Evolutionary conservation across 2,888 invertebrate genomes (phyloP), one percentile per base, ranked within the genome.

Genomic region (Apotomis turbidana): DNA sequence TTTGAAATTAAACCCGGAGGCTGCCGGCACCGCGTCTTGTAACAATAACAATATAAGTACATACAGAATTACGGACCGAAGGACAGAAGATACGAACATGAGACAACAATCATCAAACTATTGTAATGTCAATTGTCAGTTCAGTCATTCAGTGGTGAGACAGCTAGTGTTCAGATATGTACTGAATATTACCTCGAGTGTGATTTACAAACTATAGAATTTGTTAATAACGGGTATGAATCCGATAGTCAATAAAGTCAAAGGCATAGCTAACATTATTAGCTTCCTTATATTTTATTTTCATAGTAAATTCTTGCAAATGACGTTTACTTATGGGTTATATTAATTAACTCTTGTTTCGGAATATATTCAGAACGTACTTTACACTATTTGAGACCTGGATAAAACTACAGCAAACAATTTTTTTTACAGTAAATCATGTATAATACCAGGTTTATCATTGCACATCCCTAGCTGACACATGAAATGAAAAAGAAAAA

Each of bases 21-120:
- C 55, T 66, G 55, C 66, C 27, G 55, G 41, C 46, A n/a, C 66
- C 55, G 55, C 66, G 55, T 57, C 36, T 55, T 36, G n/a, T 4
- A 57, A 66, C 46, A 55, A 44, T 52, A 13, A 36, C 36, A 62
- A 44, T 5, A 9, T 10, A 15, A 15, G 15, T 15, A 60, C 27
- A 15, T 9, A 41, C 52, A 12, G 10, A 63, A 13, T 51, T 27
- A 27, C 27, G 27, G 27, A 2, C 27, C 27, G 27, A 27, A 27
- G 27, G 27, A 27, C 27, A 62, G 51, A 54, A 10, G 1, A 49
- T 0, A 49, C 49, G 9, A 9, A 49, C 49, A 49, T 44, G 44
- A 41, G 41, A 41, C 41, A 41, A 41, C 41, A 41, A 41, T 41
- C 41, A 41, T 41, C 41, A 41, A 41, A 41, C 41, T 6, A 41